A percentile compares a stretch with the other conserved stretches of the same genome.
phyloP scores from a whole-genome alignment of 2,888 invertebrate species.

The Odontocolon sp. region DNA sequence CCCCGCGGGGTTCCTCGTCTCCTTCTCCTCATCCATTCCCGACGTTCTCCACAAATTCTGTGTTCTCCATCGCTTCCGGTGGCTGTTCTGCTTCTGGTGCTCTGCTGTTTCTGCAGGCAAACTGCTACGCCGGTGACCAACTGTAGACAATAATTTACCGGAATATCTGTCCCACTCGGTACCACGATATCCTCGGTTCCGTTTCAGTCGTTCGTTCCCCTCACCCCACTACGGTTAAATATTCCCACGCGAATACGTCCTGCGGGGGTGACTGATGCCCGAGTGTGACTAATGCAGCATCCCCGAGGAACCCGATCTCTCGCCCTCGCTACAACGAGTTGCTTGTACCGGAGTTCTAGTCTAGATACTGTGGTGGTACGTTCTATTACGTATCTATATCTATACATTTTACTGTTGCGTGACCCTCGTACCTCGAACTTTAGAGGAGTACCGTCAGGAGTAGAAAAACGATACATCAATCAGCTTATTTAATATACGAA shows the following conservation, averaged over 20 bases:
- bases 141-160: conserved; percentile 59
- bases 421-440: conserved; percentile 27
- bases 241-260: conserved; percentile 75
- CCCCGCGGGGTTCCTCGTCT: conserved; percentile 44
- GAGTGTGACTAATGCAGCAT: conserved; percentile 74
- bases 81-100: neutral
- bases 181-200: conserved; percentile 16
- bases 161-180: conserved; percentile 29
- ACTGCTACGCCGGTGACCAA: conserved; percentile 54
- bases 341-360: conserved; percentile 3
- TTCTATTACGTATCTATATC: neutral
- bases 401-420: conserved; percentile 7
- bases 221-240: conserved; percentile 68
- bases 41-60: neutral
- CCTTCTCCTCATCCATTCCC: conserved; percentile 22
- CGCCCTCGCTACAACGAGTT: conserved; percentile 46
- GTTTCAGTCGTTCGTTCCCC: neutral
- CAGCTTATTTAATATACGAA: conserved; percentile 70
- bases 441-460: neutral
- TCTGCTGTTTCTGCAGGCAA: conserved; percentile 26
- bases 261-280: conserved; percentile 70
- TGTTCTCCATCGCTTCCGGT: conserved; percentile 21
- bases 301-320: conserved; percentile 67
- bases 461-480: conserved; percentile 68
- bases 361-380: neutral